Evolutionary conservation across 1,140 invertebrate species (phyloP).

Genomic region (Panagrolaimus sp.): DNA sequence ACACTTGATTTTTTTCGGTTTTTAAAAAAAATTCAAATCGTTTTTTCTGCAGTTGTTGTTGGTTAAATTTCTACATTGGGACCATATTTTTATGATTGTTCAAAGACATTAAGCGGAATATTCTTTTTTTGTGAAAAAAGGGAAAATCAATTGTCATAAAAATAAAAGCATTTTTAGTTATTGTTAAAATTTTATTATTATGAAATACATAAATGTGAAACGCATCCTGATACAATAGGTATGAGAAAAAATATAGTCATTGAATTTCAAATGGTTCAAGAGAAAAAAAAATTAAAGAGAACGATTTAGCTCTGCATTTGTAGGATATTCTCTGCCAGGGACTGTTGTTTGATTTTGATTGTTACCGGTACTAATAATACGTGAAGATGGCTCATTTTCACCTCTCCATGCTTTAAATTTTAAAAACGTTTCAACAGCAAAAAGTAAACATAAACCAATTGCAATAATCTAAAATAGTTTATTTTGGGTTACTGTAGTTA

Average conservation of each 20-base stretch:
- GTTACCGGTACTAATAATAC: constrained; percentile 17
- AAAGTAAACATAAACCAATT: constrained; percentile 49
- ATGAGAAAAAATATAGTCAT: neutral
- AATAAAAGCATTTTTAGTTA: neutral
- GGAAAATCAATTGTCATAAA: neutral
- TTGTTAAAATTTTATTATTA: neutral
- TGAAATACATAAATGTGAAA: too few species aligned
- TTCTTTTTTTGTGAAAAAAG: neutral
- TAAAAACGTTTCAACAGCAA: constrained; percentile 51
- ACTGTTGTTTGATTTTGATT: neutral
- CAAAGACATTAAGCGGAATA: too few species aligned
- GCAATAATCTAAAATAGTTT: constrained; percentile 46
- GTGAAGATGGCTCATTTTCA: constrained; percentile 35
- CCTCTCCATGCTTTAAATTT: constrained; percentile 54
- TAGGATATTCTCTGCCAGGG: constrained; percentile 15
- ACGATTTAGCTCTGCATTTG: constrained; percentile 26
- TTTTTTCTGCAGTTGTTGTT: too few species aligned
- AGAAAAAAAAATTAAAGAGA: constrained; percentile 15
- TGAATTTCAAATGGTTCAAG: neutral
- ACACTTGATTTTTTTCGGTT: too few species aligned
- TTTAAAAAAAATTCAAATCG: too few species aligned
- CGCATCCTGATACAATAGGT: neutral
- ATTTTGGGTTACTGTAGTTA: neutral
- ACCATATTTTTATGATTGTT: too few species aligned
- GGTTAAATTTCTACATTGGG: too few species aligned